Evolutionary conservation across 1,140 invertebrate species (phyloP), one percentile per base, ranked within the genome.

Genomic region (Plodia interpunctella): DNA sequence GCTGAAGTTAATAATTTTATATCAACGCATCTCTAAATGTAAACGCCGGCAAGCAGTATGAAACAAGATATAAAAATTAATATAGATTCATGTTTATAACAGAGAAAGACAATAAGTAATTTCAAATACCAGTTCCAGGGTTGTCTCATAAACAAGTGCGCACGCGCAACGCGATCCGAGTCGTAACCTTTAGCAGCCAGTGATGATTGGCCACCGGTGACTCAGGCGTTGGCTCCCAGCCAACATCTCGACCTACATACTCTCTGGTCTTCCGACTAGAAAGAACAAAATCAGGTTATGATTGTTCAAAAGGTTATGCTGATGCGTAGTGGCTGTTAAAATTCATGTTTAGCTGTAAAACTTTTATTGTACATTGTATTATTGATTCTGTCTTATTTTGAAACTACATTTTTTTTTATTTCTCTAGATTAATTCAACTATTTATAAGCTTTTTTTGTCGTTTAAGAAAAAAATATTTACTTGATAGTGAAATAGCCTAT

Each of bases 191-290:
- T 83, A 76, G 49, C 70, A 54, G 32, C 52, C 61, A 59, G 68
- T 72, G 72, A 78, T 59, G 60, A 68, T 74, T 75, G 75, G 73
- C 75, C 57, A 59, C 68, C 62, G 62, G 59, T 83, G 78, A 80
- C 66, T 80, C 77, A 80, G 58, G 18, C 63, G 58, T 62, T 83
- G 80, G 80, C 77, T 60, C 6, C 4, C 6, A 8, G 77, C 80
- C 80, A 83, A 72, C 62, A 52, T 60, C 77, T 75, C 78, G 80
- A 83, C 80, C 78, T 81, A 83, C 80, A 76, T 81, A 81, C 76
- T 60, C 60, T n/a, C 32, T 32, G 56, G 69, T 78, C 79, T 80
- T 82, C 77, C 77, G 76, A 81, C 66, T 74, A 69, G 60, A 50
- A 65, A 63, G 38, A 62, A 70, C 65, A 57, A 74, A 76, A 78